A percentile compares a stretch with the other conserved stretches of the same genome.
Conservation (phyloP, 1,140 invertebrate genomes). For the Euwallacea fornicatus region DNA sequence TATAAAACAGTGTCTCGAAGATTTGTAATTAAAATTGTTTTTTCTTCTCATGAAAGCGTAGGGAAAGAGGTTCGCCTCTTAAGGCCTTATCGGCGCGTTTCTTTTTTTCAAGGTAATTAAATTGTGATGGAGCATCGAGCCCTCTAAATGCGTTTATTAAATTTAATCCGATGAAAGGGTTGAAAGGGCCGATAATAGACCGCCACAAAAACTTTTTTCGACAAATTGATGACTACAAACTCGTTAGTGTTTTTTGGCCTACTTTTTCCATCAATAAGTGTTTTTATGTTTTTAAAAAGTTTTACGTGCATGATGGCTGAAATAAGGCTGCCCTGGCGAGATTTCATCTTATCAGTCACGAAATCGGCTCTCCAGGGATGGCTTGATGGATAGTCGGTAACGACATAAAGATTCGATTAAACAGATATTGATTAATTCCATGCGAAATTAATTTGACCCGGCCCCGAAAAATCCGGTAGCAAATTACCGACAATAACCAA, state of each 20-base stretch:
- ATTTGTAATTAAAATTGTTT: background rate
- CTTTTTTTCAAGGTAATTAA: background rate
- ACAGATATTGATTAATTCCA: slow-evolving; percentile 18
- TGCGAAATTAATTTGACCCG: slow-evolving; percentile 19
- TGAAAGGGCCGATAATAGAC: slow-evolving; percentile 25
- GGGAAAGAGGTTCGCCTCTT: background rate
- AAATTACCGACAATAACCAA: slow-evolving; percentile 24
- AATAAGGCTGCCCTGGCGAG: background rate
- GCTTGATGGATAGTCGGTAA: background rate
- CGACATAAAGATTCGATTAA: slow-evolving; percentile 10
- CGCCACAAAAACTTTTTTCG: slow-evolving; percentile 22
- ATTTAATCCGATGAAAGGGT: slow-evolving; percentile 34
- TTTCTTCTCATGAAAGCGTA: background rate
- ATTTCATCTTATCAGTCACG: background rate
- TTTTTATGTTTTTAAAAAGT: background rate
- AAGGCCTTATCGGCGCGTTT: too few relatives aligned
- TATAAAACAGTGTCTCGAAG: background rate
- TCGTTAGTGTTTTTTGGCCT: slow-evolving; percentile 22
- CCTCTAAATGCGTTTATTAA: slow-evolving; percentile 20
- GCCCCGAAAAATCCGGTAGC: slow-evolving; percentile 18
- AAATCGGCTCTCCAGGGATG: background rate
- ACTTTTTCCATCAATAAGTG: slow-evolving; percentile 9
- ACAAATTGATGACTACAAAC: slow-evolving; percentile 26
- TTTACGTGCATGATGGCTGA: background rate
- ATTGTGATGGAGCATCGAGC: background rate